A percentile compares a stretch with the other conserved stretches of the same genome.
Evolutionary conservation across 2,888 invertebrate species (phyloP).

Genomic region (Machimus atricapillus): DNA sequence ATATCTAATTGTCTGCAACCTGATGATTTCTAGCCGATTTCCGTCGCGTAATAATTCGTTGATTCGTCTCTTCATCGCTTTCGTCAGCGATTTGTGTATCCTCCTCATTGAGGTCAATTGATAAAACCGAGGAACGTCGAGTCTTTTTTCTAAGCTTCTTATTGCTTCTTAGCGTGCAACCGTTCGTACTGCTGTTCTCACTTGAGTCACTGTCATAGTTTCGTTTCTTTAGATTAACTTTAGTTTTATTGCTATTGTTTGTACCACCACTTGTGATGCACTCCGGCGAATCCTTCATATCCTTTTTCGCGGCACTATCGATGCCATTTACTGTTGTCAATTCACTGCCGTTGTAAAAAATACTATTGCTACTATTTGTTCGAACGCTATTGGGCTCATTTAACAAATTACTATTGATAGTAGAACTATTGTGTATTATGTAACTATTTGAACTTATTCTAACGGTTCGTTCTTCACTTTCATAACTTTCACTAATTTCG

Average conservation of each 20-base stretch:
- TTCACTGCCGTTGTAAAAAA: conserved; percentile 42
- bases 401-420: conserved; percentile 24
- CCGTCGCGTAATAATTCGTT: conserved; percentile 49
- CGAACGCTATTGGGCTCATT: conserved; percentile 43
- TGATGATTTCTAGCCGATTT: conserved; percentile 50
- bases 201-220: conserved; percentile 55
- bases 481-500: conserved; percentile 45
- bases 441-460: conserved; percentile 39
- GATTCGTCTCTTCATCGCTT: conserved; percentile 47
- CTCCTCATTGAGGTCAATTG: conserved; percentile 51
- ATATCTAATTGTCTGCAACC: conserved; percentile 44
- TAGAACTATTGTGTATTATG: conserved; percentile 6
- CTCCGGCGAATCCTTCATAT: conserved; percentile 19
- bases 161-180: conserved; percentile 42
- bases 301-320: conserved; percentile 27
- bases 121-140: conserved; percentile 51
- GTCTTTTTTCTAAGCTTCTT: conserved; percentile 50
- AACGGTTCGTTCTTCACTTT: conserved; percentile 46
- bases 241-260: conserved; percentile 45
- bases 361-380: conserved; percentile 43
- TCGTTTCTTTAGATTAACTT: conserved; percentile 55
- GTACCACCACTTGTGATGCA: conserved; percentile 40
- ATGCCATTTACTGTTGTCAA: conserved; percentile 27
- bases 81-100: conserved; percentile 50
- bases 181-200: conserved; percentile 49